Evolutionary conservation across 2,113 vertebrate genomes (phyloP).

Genomic region (Lepus timidus): DNA sequence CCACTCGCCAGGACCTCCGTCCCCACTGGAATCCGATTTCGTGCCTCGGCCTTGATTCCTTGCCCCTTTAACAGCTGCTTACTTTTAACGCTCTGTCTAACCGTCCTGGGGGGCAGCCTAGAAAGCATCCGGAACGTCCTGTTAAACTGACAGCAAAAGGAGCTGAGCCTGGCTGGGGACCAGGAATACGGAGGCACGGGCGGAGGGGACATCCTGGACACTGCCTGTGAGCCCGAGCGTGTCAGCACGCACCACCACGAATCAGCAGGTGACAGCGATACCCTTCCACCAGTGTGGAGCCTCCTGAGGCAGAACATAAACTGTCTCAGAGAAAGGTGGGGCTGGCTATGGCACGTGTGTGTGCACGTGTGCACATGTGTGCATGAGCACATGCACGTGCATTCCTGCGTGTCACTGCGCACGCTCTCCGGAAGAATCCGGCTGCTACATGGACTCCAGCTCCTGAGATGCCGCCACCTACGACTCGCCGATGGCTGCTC

Average conservation of each 20-base stretch:
- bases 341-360: rapidly evolving
- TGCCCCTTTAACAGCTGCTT: background rate
- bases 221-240: background rate
- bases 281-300: background rate
- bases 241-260: background rate
- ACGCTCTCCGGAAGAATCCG: background rate
- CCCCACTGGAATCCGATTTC: background rate
- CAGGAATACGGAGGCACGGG: rapidly evolving
- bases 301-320: background rate
- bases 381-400: too few relatives aligned
- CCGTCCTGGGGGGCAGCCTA: background rate
- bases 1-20: rapidly evolving
- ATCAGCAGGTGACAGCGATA: too few relatives aligned
- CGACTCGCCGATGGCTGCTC: background rate
- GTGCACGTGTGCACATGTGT: rapidly evolving
- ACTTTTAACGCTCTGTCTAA: too few relatives aligned
- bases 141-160: rapidly evolving
- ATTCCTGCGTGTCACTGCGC: too few relatives aligned
- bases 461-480: background rate
- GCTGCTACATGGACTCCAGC: background rate
- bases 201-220: rapidly evolving
- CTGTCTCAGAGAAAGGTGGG: background rate
- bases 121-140: background rate
- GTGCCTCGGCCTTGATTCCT: background rate
- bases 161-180: background rate